A percentile compares a stretch with the other conserved stretches of the same genome.
phyloP scores from a whole-genome alignment of 2,113 vertebrate species.

The Megaptera novaeangliae region DNA sequence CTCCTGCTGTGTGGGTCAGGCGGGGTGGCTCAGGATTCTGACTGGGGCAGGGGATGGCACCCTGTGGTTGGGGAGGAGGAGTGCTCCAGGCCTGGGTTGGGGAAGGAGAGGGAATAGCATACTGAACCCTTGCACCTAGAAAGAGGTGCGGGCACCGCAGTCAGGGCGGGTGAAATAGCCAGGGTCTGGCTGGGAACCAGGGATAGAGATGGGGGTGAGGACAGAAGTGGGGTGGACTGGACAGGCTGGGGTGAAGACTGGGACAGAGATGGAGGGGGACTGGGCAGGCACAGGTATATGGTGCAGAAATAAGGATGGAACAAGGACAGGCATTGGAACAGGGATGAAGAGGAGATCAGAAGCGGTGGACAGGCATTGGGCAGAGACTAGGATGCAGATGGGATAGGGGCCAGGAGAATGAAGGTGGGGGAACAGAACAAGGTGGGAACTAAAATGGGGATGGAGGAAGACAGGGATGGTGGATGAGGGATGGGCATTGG shows the following conservation, averaged over 20 bases:
- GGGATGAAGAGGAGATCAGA: background rate
- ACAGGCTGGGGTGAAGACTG: background rate
- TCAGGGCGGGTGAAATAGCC: background rate
- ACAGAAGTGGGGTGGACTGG: background rate
- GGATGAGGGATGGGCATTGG: background rate
- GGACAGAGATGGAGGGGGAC: background rate
- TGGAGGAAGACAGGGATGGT: background rate
- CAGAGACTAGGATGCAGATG: background rate
- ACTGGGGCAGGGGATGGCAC: background rate
- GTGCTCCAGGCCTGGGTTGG: background rate
- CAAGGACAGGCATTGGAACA: background rate
- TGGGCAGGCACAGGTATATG: background rate
- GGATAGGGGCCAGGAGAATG: background rate
- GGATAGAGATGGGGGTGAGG: background rate
- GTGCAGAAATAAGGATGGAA: background rate
- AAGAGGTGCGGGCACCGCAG: background rate
- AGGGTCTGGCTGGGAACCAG: slow-evolving; percentile 13
- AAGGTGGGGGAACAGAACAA: background rate
- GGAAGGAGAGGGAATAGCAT: background rate
- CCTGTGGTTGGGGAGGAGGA: background rate
- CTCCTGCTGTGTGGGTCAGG: slow-evolving; percentile 1
- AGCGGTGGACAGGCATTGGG: background rate
- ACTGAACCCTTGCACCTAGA: background rate
- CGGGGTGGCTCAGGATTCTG: background rate
- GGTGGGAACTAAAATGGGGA: background rate